Evolutionary conservation across 2,113 vertebrate genomes (phyloP).

Genomic region (Ornithorhynchus anatinus): DNA sequence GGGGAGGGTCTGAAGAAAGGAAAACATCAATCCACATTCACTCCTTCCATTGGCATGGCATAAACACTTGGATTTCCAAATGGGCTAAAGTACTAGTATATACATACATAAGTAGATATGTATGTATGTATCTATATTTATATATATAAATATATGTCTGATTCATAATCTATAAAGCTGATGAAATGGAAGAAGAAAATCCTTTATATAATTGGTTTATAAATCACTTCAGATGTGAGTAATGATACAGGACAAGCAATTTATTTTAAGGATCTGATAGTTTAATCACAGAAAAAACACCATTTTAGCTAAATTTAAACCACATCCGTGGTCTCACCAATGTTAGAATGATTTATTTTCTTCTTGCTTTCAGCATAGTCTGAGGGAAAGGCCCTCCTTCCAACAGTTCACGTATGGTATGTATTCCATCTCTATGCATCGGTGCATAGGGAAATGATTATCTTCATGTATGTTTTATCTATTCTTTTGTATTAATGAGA

Average conservation of each 20-base stretch:
- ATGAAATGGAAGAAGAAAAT: constrained; percentile 58
- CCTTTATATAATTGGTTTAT: constrained; percentile 57
- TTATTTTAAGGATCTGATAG: constrained; percentile 53
- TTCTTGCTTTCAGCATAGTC: too few relatives aligned
- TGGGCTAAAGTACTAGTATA: too few relatives aligned
- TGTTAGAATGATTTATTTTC: constrained; percentile 47
- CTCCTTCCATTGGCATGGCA: too few relatives aligned
- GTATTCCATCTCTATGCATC: too few relatives aligned
- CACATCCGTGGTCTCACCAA: neutral
- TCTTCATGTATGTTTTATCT: neutral
- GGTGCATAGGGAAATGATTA: too few relatives aligned
- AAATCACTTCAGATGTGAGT: constrained; percentile 62
- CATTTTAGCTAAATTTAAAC: constrained; percentile 53
- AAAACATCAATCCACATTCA: too few relatives aligned
- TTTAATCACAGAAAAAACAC: constrained; percentile 46
- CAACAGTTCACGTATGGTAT: too few relatives aligned
- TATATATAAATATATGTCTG: constrained; percentile 44
- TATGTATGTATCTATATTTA: too few relatives aligned
- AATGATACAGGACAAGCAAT: constrained; percentile 49
- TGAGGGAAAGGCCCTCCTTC: too few relatives aligned
- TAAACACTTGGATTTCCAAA: too few relatives aligned
- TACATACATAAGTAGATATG: too few relatives aligned
- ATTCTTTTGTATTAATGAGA: neutral
- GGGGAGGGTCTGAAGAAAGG: too few relatives aligned
- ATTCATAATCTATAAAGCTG: constrained; percentile 53